Evolutionary conservation across 2,888 invertebrate species (phyloP).

Genomic region (Apotomis capreana): DNA sequence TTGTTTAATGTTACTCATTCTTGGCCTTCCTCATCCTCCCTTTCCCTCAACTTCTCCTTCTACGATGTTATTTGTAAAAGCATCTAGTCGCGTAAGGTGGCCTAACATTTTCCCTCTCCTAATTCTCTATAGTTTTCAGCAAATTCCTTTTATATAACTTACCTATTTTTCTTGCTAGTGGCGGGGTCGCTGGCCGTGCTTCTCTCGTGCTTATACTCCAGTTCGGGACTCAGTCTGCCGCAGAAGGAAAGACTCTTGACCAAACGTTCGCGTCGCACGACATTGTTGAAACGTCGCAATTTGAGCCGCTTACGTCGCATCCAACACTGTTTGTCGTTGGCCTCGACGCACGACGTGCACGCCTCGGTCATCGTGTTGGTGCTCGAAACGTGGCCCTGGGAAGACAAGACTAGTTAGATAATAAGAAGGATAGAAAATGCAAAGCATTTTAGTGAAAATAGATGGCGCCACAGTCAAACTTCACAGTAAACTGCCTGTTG

Average conservation of each 20-base stretch:
- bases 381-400: constrained; percentile 78
- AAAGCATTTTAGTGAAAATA: too few relatives aligned
- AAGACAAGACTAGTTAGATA: background rate
- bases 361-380: constrained; percentile 82
- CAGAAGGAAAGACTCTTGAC: constrained; percentile 91
- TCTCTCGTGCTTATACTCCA: constrained; percentile 83
- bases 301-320: constrained; percentile 72
- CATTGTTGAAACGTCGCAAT: constrained; percentile 65
- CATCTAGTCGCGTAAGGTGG: too few relatives aligned
- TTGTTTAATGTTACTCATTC: too few relatives aligned
- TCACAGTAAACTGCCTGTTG: too few relatives aligned
- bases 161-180: constrained; percentile 82
- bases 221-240: constrained; percentile 83
- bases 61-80: too few relatives aligned
- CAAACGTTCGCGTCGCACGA: constrained; percentile 73
- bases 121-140: too few relatives aligned
- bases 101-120: too few relatives aligned
- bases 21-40: too few relatives aligned
- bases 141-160: constrained; percentile 45
- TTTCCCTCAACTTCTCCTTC: too few relatives aligned
- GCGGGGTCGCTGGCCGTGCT: constrained; percentile 86
- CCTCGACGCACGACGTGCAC: constrained; percentile 79
- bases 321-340: constrained; percentile 77
- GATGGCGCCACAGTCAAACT: too few relatives aligned
- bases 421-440: too few relatives aligned